Percentiles rank a stretch among this genome's conserved stretches.
phyloP scores from a whole-genome alignment of 1,140 invertebrate genomes.

The Drosophila trapezifrons region DNA sequence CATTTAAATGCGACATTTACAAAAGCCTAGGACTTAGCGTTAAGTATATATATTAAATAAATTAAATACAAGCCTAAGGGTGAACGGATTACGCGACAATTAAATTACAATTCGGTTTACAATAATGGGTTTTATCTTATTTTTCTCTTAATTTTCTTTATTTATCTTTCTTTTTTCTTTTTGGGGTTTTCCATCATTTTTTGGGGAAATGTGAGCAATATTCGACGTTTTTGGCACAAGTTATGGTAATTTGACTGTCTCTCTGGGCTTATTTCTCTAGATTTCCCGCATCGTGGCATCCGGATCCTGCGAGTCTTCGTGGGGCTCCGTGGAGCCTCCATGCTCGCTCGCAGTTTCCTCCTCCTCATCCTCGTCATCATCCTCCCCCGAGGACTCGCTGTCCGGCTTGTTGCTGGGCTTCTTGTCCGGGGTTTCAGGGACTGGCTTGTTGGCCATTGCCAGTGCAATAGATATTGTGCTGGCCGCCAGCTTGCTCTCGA shows the following conservation, averaged over 20 bases:
- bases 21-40: slow-evolving; percentile 71
- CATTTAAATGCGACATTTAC: slow-evolving; percentile 79
- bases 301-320: slow-evolving; percentile 66
- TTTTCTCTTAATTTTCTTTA: not conserved
- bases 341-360: slow-evolving; percentile 59
- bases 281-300: slow-evolving; percentile 58
- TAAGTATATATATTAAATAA: slow-evolving; percentile 64
- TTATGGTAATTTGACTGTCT: slow-evolving; percentile 67
- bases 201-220: slow-evolving; percentile 69
- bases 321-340: slow-evolving; percentile 59
- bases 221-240: slow-evolving; percentile 78
- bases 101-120: slow-evolving; percentile 60
- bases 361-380: slow-evolving; percentile 32
- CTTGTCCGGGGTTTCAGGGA: slow-evolving; percentile 9
- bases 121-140: slow-evolving; percentile 3
- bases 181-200: slow-evolving; percentile 1
- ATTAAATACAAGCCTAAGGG: slow-evolving; percentile 70
- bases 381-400: slow-evolving; percentile 41
- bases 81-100: slow-evolving; percentile 49
- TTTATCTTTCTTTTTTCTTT: not conserved
- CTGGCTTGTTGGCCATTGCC: slow-evolving; percentile 55
- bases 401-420: slow-evolving; percentile 15
- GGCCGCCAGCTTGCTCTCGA: slow-evolving; percentile 77
- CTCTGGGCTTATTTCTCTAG: slow-evolving; percentile 17
- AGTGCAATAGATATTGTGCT: slow-evolving; percentile 79